phyloP scores from a whole-genome alignment of 2,113 vertebrate species.

The Panthera tigris region DNA sequence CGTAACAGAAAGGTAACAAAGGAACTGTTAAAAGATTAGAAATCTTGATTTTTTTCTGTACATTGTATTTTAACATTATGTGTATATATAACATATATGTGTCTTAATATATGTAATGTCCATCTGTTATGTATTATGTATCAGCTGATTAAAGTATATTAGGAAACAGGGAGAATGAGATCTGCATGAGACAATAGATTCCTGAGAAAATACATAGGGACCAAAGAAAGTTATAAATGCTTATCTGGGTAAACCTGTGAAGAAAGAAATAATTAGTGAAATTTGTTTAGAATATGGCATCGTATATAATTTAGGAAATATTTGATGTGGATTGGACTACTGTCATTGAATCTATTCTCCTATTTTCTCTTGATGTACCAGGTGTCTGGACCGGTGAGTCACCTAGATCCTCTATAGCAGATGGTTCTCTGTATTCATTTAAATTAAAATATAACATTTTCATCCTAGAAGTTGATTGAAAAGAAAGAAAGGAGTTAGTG shows the following conservation, averaged over 20 bases:
- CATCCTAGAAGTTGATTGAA: slow-evolving; percentile 17
- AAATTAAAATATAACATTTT: slow-evolving; percentile 47
- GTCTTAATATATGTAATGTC: background rate
- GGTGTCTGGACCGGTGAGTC: background rate
- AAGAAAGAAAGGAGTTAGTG: background rate
- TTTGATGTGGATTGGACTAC: background rate
- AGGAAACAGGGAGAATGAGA: background rate
- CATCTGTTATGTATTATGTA: background rate
- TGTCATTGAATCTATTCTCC: background rate
- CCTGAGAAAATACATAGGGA: background rate
- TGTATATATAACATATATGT: background rate
- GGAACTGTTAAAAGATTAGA: background rate
- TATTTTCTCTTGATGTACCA: background rate
- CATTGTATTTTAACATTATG: background rate
- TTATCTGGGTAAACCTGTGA: background rate
- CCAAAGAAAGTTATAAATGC: background rate
- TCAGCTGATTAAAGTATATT: background rate
- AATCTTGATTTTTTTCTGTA: background rate
- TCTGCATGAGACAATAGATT: background rate
- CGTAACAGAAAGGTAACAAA: background rate
- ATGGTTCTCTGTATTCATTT: slow-evolving; percentile 10
- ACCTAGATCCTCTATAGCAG: background rate
- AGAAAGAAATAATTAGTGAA: slow-evolving; percentile 27
- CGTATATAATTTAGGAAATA: background rate
- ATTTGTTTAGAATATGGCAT: background rate